Evolutionary conservation across 2,113 vertebrate species (phyloP), one percentile per base, ranked within the genome.

Genomic region (Onychostruthus taczanowskii): DNA sequence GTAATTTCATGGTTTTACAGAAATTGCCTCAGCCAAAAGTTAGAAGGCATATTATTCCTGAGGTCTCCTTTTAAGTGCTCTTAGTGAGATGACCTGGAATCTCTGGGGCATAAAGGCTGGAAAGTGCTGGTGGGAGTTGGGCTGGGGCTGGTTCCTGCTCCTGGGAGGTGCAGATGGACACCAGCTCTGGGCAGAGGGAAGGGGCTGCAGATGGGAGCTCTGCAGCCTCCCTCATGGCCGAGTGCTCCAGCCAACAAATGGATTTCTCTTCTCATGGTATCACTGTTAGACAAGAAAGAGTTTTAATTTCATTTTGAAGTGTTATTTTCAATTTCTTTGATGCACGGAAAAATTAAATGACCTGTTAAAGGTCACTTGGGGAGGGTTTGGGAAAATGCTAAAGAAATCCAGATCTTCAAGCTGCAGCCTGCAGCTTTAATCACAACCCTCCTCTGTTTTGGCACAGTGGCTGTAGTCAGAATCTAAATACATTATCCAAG

Each of bases 281-380:
- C 80, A 4, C 68, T 72, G 31, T 37, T 70, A 92, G 61, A 91
- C 87, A 84, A 92, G 56, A 39, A 93, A 81, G 84, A 64, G 91
- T 84, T 95, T 94, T 91, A 86, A 81, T 96, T 95, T 94, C 64
- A n/a, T 95, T 94, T 92, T 78, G 35, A 89, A 92, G 77, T 72
- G 76, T 95, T 96, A 81, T 91, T 94, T 97, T 84, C 93, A 74
- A 68, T 94, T 87, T 93, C 80, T 94, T 84, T 52, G 61, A 44
- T 21, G 80, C 89, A 52, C 4, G 0, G 89, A 78, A 89, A 91
- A 91, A 95, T 94, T 95, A 94, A 92, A 95, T 82, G 80, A 89
- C 89, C 91, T 81, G 31, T 26, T 93, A 95, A 95, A 95, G 89
- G 94, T 94, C 95, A 68, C 89, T 22, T 74, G 86, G 77, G 66